Evolutionary conservation across 2,888 invertebrate genomes (phyloP), one percentile per base, ranked within the genome.

Genomic region (Torymus auratus): DNA sequence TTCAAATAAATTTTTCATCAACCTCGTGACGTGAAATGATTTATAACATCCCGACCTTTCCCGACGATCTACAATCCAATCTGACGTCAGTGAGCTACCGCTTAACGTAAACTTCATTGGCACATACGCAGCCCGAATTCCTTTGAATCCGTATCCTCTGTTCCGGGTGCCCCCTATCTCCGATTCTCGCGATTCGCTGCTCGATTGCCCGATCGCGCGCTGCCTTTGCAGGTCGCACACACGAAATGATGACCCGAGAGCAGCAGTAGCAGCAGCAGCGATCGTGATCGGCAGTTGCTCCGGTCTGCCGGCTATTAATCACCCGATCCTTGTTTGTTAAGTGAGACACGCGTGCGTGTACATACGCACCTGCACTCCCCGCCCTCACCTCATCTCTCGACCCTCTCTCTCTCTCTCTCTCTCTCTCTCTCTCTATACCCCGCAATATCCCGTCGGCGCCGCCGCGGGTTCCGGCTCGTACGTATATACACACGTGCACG

Each of bases 251-350:
- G 80, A 77, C 72, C 56, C 50, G 15, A 58, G 61, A 11, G 60
- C 7, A 41, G 41, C 41, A 41, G 41, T 41, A 41, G 53, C 17
- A 14, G n/a, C n/a, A 52, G 15, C 15, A 20, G 41, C 7, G 52
- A 10, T n/a, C 56, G 64, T 61, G 78, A 78, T 72, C 58, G 58
- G 50, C 13, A 3, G 53, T 0, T 28, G 28, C 62, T 7, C 15
- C 58, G 61, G 56, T 62, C 60, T 17, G 20, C 53, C 70, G 84
- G 84, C 88, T 87, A 89, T 90, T 90, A 90, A 90, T 90, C 89
- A 89, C 87, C 23, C 72, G 78, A 82, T 87, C 85, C 88, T 88
- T 89, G 89, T 89, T 90, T 90, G 89, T 89, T 88, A 88, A 89
- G 87, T 86, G 86, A 85, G 86, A 87, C 86, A 87, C 87, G 87